Conservation (phyloP, 2,797 vertebrate species). For the Hapalemur alaotrensis region DNA sequence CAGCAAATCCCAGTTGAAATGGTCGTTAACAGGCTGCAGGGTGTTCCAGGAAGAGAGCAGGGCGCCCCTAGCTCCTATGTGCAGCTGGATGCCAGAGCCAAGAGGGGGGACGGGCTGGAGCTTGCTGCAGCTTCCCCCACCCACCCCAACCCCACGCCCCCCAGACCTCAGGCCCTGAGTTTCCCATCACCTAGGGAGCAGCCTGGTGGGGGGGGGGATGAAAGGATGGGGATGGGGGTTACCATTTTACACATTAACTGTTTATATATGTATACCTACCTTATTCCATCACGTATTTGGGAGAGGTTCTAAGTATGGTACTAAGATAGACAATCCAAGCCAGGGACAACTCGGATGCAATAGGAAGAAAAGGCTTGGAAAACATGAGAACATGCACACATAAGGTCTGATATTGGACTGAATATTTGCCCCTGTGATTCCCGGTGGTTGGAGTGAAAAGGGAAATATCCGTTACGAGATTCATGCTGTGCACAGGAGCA, state of each 20-base stretch:
- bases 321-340: not conserved
- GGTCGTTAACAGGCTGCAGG: not conserved
- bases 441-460: not conserved
- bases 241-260: not conserved
- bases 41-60: not conserved
- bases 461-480: not conserved
- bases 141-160: rapidly evolving
- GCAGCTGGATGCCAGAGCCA: not conserved
- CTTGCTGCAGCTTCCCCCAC: not conserved
- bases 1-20: not conserved
- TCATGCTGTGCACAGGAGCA: not conserved
- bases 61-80: not conserved
- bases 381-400: not conserved
- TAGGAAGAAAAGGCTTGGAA: not conserved
- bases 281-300: not conserved
- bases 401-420: not conserved
- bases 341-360: not conserved
- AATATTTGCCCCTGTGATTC: not conserved
- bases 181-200: not conserved
- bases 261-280: not conserved
- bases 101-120: not conserved
- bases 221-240: not conserved
- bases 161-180: not conserved
- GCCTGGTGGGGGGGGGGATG: not conserved
- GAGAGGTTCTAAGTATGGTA: not conserved